A percentile compares a stretch with the other conserved stretches of the same genome.
These are phyloP conservation scores for Spheniscus humboldti DNA, from an alignment of 2,797 vertebrate species.

Conservation along the genomic window DNA sequence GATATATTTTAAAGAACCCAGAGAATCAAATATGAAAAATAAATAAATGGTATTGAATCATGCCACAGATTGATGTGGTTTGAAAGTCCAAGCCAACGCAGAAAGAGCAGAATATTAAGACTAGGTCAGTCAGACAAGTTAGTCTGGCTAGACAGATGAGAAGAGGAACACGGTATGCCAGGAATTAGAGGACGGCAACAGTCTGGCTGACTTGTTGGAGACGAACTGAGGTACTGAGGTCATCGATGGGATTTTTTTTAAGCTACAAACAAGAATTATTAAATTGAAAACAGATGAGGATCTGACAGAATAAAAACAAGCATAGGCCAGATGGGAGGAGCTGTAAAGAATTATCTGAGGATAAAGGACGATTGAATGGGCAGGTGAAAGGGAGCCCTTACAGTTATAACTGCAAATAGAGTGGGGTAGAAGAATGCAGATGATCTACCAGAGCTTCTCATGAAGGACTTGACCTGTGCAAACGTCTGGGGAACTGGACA, in stretches of 20 bases:
- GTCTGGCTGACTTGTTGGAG: conserved; percentile 17
- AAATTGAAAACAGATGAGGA: conserved; percentile 32
- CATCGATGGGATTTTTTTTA: neutral
- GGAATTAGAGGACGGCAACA: neutral
- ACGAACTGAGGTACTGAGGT: conserved; percentile 5
- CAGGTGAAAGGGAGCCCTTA: neutral
- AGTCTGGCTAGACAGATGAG: conserved; percentile 32
- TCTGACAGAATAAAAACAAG: neutral
- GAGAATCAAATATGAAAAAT: neutral
- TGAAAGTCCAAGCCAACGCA: neutral
- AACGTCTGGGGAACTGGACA: neutral
- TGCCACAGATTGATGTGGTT: neutral
- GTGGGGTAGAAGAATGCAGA: neutral
- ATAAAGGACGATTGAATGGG: neutral
- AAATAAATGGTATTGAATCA: neutral
- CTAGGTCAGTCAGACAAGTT: conserved; percentile 5
- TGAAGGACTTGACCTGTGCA: neutral
- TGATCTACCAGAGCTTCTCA: neutral
- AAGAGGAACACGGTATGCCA: neutral
- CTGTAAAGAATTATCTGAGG: neutral
- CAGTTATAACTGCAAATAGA: neutral
- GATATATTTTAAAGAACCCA: neutral
- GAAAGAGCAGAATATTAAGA: neutral
- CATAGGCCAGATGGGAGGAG: neutral
- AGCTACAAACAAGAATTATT: neutral